phyloP scores from a whole-genome alignment of 2,113 vertebrate species.

The Bettongia penicillata region DNA sequence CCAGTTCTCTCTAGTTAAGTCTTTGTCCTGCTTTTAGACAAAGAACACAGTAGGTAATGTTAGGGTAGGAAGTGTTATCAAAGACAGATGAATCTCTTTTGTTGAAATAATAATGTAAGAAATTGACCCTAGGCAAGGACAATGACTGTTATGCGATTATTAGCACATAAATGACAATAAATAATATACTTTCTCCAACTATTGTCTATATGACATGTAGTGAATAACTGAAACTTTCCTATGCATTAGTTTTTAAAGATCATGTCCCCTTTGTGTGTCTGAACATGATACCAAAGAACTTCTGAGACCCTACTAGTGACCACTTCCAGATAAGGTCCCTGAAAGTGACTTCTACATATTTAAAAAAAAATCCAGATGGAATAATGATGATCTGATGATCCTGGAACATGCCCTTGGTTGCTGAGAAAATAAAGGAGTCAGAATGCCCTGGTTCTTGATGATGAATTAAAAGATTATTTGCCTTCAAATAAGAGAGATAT shows the following conservation, averaged over 20 bases:
- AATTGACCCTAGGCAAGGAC: conserved; percentile 52
- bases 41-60: conserved; percentile 28
- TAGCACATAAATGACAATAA: conserved; percentile 48
- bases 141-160: conserved; percentile 53
- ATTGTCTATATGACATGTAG: not conserved
- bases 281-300: not conserved
- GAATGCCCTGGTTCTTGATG: not conserved
- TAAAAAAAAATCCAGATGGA: not conserved
- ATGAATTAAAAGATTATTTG: conserved; percentile 25
- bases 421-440: conserved; percentile 13
- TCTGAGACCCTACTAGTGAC: not conserved
- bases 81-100: conserved; percentile 64
- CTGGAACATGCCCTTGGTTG: not conserved
- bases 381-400: conserved; percentile 11
- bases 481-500: conserved; percentile 6
- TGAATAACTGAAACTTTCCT: conserved; percentile 20
- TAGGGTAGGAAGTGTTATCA: conserved; percentile 43
- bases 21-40: conserved; percentile 44
- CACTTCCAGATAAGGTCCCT: not conserved
- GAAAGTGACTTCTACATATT: conserved; percentile 1
- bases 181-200: conserved; percentile 37
- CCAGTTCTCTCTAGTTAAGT: conserved; percentile 19
- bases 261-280: conserved; percentile 35
- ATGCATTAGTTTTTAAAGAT: not conserved
- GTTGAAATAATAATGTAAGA: conserved; percentile 53